Conservation (phyloP, 2,113 vertebrate species). For the Macaca nemestrina region DNA sequence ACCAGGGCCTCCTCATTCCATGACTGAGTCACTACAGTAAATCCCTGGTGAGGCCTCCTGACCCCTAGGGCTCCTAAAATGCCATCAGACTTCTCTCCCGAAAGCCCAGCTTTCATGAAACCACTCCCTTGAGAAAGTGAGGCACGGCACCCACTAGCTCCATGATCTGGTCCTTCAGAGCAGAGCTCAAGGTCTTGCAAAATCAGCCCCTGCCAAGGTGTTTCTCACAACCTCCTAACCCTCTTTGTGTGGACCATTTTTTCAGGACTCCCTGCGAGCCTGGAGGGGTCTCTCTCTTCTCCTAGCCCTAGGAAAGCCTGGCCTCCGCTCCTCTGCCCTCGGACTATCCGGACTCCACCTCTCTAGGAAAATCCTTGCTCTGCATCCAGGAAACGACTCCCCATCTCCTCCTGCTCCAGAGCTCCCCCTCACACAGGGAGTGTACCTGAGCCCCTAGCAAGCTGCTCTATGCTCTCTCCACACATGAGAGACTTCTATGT, state of each 20-base stretch:
- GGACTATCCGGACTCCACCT: not conserved
- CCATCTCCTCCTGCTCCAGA: not conserved
- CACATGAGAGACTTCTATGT: not conserved
- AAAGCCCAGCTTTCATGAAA: not conserved
- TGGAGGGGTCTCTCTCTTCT: not conserved
- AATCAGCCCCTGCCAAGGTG: not conserved
- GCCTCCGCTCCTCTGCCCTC: not conserved
- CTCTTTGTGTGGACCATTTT: not conserved
- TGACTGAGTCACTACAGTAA: not conserved
- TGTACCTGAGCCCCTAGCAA: not conserved
- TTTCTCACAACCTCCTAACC: not conserved
- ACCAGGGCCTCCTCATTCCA: not conserved
- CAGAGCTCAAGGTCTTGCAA: not conserved
- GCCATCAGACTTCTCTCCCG: not conserved
- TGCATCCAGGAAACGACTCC: not conserved
- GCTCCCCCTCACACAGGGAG: accelerated
- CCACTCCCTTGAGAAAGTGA: not conserved
- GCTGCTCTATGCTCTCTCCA: not conserved
- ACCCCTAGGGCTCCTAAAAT: not conserved
- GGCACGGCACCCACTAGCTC: not conserved
- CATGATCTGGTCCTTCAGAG: no score
- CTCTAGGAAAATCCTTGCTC: not conserved
- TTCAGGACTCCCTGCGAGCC: not conserved
- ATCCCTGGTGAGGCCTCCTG: not conserved
- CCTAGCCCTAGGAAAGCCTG: not conserved